These are phyloP conservation scores for Megalopta genalis DNA, from an alignment of 1,140 invertebrate species.

Conservation along the genomic window DNA sequence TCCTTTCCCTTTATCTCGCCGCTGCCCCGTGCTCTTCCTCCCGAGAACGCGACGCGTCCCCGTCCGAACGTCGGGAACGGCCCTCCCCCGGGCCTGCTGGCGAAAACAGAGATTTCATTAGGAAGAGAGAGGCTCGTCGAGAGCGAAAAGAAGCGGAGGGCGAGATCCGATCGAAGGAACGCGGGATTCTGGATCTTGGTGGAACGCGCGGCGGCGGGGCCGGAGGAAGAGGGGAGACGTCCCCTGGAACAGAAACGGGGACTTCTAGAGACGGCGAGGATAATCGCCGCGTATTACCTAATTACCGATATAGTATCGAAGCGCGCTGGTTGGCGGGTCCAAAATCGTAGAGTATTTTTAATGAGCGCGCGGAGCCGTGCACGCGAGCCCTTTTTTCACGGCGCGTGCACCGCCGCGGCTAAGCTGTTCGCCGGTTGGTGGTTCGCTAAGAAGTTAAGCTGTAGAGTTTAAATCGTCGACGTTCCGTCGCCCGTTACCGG, in stretches of 20 bases:
- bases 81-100: slow-evolving; percentile 11
- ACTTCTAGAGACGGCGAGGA: slow-evolving; percentile 39
- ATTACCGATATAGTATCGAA: slow-evolving; percentile 70
- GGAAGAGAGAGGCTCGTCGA: neutral
- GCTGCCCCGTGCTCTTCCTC: too few species aligned
- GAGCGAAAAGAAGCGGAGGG: neutral
- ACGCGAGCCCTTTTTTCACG: neutral
- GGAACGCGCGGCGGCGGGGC: neutral
- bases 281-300: slow-evolving; percentile 48
- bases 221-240: neutral
- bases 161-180: too few species aligned
- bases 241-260: neutral
- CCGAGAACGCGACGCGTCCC: too few species aligned
- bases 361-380: slow-evolving; percentile 40
- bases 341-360: slow-evolving; percentile 78
- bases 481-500: too few species aligned
- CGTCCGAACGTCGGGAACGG: too few species aligned
- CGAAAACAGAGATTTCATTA: slow-evolving; percentile 33
- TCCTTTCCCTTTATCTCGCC: slow-evolving; percentile 4
- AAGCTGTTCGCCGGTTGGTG: neutral
- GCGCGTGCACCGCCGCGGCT: neutral
- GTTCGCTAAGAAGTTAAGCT: slow-evolving; percentile 48
- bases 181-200: too few species aligned
- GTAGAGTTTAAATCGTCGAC: slow-evolving; percentile 47
- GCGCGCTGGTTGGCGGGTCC: slow-evolving; percentile 80